Percentiles rank a stretch among this genome's conserved stretches.
These are phyloP conservation scores for Oreortyx pictus DNA, from an alignment of 2,797 vertebrate genomes.

Conservation along the genomic window DNA sequence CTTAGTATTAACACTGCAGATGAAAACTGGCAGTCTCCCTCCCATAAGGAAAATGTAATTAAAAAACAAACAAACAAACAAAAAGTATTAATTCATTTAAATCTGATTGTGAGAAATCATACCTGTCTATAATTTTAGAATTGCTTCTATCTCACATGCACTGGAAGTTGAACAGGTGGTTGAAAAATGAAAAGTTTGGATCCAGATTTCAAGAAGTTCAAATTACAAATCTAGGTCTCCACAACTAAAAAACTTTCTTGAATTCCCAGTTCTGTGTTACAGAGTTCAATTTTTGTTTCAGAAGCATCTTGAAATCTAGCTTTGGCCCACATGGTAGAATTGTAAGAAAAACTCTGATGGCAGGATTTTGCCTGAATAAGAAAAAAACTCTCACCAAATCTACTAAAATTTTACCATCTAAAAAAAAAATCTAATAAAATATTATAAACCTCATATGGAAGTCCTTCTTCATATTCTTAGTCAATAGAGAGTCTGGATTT, in stretches of 20 bases:
- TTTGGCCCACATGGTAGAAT: background rate
- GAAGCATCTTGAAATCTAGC: background rate
- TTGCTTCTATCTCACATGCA: background rate
- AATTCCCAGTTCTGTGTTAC: background rate
- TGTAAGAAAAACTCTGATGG: background rate
- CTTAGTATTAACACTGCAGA: slow-evolving; percentile 33
- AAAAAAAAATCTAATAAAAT: too few relatives aligned
- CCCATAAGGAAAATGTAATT: slow-evolving; percentile 1
- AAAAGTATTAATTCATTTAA: slow-evolving; percentile 29
- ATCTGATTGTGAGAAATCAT: background rate
- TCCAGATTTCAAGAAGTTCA: background rate
- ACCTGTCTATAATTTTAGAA: background rate
- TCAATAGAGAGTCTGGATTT: background rate
- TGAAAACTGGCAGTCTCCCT: background rate
- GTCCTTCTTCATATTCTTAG: background rate
- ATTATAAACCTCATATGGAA: background rate
- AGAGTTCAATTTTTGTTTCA: background rate
- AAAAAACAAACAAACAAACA: background rate
- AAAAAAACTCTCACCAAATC: background rate
- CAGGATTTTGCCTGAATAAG: background rate
- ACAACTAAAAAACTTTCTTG: background rate
- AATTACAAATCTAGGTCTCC: background rate
- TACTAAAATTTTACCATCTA: background rate
- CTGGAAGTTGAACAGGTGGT: background rate
- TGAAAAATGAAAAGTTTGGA: background rate